Evolutionary conservation across 2,888 invertebrate species (phyloP).

Genomic region (Coelinius sp.): DNA sequence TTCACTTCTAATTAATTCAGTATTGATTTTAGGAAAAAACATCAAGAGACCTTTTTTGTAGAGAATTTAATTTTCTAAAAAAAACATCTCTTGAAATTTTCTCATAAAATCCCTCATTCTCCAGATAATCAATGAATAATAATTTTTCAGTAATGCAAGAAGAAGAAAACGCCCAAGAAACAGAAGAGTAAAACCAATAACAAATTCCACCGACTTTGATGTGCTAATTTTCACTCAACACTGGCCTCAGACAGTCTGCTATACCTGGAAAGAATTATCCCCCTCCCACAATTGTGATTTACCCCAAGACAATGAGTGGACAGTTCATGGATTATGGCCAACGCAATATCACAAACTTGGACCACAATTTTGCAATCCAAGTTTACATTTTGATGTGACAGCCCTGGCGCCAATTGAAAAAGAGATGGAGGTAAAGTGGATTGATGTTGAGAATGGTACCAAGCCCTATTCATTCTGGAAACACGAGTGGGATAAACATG

Average conservation of each 20-base stretch:
- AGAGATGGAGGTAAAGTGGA: constrained; percentile 78
- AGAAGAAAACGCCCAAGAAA: constrained; percentile 3
- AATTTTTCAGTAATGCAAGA: constrained; percentile 18
- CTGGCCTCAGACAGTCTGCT: constrained; percentile 84
- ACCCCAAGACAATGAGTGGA: constrained; percentile 79
- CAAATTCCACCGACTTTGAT: constrained; percentile 76
- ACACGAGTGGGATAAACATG: constrained; percentile 89
- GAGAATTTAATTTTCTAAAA: too few relatives aligned
- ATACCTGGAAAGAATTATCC: constrained; percentile 78
- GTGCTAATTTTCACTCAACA: constrained; percentile 84
- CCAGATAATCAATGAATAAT: too few relatives aligned
- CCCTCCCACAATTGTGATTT: constrained; percentile 76
- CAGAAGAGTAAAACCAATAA: not conserved
- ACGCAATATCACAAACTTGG: constrained; percentile 78
- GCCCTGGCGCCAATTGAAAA: constrained; percentile 75
- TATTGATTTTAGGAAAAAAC: too few relatives aligned
- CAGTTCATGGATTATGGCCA: constrained; percentile 89
- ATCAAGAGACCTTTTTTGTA: too few relatives aligned
- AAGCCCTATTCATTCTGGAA: constrained; percentile 77
- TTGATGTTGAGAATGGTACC: constrained; percentile 78
- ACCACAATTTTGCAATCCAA: constrained; percentile 80
- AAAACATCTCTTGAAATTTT: too few relatives aligned
- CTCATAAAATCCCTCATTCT: too few relatives aligned
- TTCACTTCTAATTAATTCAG: too few relatives aligned
- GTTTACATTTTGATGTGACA: constrained; percentile 78